Percentiles rank a stretch among this genome's conserved stretches.
phyloP scores from a whole-genome alignment of 2,888 invertebrate genomes.

The Rhaphigaster nebulosa region DNA sequence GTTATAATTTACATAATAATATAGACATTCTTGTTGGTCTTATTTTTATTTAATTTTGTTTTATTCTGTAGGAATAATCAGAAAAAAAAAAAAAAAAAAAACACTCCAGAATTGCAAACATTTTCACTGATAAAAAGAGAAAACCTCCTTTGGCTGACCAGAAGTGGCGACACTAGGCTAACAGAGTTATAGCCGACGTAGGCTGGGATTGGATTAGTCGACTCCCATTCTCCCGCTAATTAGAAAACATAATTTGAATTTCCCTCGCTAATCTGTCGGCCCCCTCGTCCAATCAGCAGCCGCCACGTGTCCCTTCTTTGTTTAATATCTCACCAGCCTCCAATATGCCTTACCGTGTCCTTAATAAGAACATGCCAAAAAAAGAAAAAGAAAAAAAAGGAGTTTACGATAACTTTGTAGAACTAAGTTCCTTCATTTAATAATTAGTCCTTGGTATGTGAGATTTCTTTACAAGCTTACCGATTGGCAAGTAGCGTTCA shows the following conservation, averaged over 20 bases:
- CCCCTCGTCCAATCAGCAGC: constrained; percentile 13
- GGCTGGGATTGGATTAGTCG: constrained; percentile 45
- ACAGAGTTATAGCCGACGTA: not conserved
- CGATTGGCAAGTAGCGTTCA: not conserved
- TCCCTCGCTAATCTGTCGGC: constrained; percentile 42
- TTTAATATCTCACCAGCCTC: not conserved
- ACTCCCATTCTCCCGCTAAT: constrained; percentile 40
- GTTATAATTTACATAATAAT: too few relatives aligned
- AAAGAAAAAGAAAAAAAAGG: not conserved
- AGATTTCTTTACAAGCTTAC: not conserved
- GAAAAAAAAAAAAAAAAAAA: too few relatives aligned
- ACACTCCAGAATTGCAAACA: not conserved
- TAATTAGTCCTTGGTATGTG: not conserved
- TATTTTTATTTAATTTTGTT: not conserved
- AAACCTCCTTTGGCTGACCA: not conserved
- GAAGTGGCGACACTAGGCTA: constrained; percentile 19
- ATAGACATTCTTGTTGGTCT: not conserved
- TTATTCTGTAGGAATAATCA: not conserved
- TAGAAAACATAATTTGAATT: constrained; percentile 55
- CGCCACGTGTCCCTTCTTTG: constrained; percentile 30
- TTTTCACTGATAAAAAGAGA: not conserved
- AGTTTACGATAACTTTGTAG: not conserved
- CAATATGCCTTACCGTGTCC: not conserved
- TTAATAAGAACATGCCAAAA: not conserved
- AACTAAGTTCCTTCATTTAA: not conserved